Base-by-base conservation (phyloP, 2,888 invertebrate genomes). In the Drosophila emarginata region DNA sequence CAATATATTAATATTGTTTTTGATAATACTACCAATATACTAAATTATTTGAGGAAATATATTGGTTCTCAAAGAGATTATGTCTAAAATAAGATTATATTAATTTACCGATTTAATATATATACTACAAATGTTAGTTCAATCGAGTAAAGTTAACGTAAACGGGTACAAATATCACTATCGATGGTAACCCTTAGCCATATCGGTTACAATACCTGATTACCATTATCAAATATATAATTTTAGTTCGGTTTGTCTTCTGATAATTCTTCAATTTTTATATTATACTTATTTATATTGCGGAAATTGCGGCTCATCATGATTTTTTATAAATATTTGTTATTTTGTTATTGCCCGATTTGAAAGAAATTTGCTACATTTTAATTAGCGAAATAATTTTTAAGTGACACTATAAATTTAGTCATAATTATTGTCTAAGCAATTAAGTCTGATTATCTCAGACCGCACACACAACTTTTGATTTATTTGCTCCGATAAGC, bases 341-440 rank as follows among this genome's bases (percentile, higher is more conserved):
- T 61, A 4, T 56, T 26, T 61, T 45, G 60, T 61, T 59, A 9
- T 58, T 71, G 32, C 9, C 32, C 32, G 32, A 32, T 65, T 58
- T 54, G 57, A 62, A 39, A 39, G 54, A 73, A 77, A 67, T 67
- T 74, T 64, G 84, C 74, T 66, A 82, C 82, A 82, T 84, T 82
- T 82, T 84, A 82, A 82, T 82, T 82, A 82, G 79, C 81, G 68
- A 87, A 82, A 82, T 81, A 75, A 81, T 80, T 87, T 58, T 87
- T 64, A 82, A 82, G 87, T 82, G 87, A 84, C 85, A 87, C 58
- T 87, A 82, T 87, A 82, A 87, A 82, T 87, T 87, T 81, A 79
- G 82, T 77, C 82, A 82, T 87, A 87, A 82, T 82, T 82, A 82
- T 82, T 84, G 82, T 84, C 87, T 81, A 51, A 87, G 70, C 87